Base-by-base conservation (phyloP, 1,140 invertebrate genomes). In the Latrodectus geometricus region DNA sequence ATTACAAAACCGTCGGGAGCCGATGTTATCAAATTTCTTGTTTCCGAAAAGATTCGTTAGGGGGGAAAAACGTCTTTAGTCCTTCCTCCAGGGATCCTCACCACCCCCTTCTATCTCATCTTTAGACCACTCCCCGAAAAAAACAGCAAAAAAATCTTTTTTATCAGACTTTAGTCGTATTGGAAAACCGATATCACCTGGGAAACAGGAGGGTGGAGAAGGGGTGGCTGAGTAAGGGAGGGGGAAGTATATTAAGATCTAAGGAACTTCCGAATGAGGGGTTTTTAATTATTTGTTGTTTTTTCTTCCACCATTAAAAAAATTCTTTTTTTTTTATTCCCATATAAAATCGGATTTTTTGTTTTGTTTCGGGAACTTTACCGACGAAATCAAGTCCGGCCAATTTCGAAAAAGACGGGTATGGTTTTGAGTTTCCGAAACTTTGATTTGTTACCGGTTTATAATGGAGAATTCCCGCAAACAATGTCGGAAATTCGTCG, bases 11-110 rank as follows among this genome's bases (percentile, higher is more conserved):
- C 79, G 68, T 82, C 69, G n/a, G 52, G 21, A 9, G 69, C 79
- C 73, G 79, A 82, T 82, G 79, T 73, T 82, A 82, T 82, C 79
- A 82, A 49, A 35, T 82, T 81, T 81, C 78, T 72, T 72, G 65
- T 81, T 17, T 50, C 69, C 49, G 7, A 20, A 35, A 23, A 80
- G 56, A 23, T 80, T 65, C 66, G 70, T 73, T 73, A 49, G 17
- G 52, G 54, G 8, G 11, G 70, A 48, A 48, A 48, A 70, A 66
- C 15, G 50, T 80, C 61, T 80, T 69, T 35, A 14, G 35, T 73
- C 70, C 17, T 49, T 14, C 9, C 48, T 20, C n/a, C 68, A 69
- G 54, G 54, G 54, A 61, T 61, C 17, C 54, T 14, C 54, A 11
- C 54, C 54, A 61, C 54, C 11, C 54, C 54, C 11, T 61, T 14